Base-by-base conservation (phyloP, 2,113 vertebrate genomes). In the Syrmaticus mikado region DNA sequence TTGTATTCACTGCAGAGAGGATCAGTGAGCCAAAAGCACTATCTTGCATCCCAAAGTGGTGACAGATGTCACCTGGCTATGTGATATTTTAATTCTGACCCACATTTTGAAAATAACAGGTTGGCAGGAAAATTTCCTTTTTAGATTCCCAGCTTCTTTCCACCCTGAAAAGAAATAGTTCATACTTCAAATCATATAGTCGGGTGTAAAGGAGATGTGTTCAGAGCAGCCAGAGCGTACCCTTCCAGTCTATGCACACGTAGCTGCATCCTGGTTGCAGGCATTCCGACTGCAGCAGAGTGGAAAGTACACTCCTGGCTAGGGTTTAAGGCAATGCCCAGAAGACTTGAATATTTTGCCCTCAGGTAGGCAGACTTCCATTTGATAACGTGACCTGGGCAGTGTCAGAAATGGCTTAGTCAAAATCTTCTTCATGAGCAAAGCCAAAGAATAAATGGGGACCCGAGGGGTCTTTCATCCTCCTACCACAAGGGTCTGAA, bases 231-330 rank as follows among this genome's bases (percentile, higher is more conserved):
- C 74, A 48, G 90, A 60, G 43, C 3, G 2, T 61, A 25, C 53
- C 10, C 45, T 62, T 13, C 2, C 25, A 64, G 60, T 25, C 32
- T 21, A 53, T n/a, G 6, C 0, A 0, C 46, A 19, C 8, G 0
- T 2, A 2, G 4, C 60, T 10, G 14, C 34, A 4, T 36, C 55
- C 64, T 7, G 11, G 8, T 5, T 52, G 58, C 41, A 14, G 38
- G 57, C 68, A 8, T 2, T 2, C 28, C 8, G 27, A 36, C 45
- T 57, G 65, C 62, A 48, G 57, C 50, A 8, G 13, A 1, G 11
- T 25, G 34, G n/a, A 38, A 53, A 72, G 25, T 48, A 43, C 70
- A 28, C 46, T 48, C 17, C 24, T 20, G 41, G 60, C 20, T 40
- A 30, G 62, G 43, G 73, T 20, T 32, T 86, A 55, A 77, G 61